Evolutionary conservation across 2,888 invertebrate species (phyloP).

Genomic region (Drosophila anceps): DNA sequence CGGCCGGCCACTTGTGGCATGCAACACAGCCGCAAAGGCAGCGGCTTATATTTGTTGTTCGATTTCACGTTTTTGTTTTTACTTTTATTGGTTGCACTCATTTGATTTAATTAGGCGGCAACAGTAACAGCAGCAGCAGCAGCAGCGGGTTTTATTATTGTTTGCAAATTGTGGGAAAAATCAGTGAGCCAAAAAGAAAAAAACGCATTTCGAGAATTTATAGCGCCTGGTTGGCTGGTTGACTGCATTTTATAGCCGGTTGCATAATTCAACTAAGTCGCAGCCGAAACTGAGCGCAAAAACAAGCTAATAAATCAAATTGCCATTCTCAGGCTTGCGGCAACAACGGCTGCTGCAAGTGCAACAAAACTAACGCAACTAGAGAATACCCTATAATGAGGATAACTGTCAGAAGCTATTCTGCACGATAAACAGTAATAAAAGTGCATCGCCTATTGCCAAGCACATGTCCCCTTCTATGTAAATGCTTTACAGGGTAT

Average conservation of each 20-base stretch:
- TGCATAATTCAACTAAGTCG: conserved; percentile 67
- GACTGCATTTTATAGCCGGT: conserved; percentile 70
- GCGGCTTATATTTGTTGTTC: conserved; percentile 16
- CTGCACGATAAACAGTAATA: background rate
- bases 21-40: conserved; percentile 35
- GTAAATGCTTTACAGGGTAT: conserved; percentile 38
- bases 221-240: conserved; percentile 54
- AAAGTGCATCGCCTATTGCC: background rate
- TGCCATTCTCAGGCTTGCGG: conserved; percentile 76
- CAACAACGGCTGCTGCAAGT: conserved; percentile 68
- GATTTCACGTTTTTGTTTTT: conserved; percentile 38
- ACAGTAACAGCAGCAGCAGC: conserved; percentile 36
- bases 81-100: conserved; percentile 62
- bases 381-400: conserved; percentile 16
- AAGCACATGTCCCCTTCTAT: background rate
- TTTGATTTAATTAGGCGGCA: conserved; percentile 71
- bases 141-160: conserved; percentile 71
- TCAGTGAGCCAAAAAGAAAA: conserved; percentile 53
- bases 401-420: background rate
- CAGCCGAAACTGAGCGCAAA: conserved; percentile 59
- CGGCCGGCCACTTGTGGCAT: conserved; percentile 74
- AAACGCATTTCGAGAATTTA: conserved; percentile 67
- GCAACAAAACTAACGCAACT: conserved; percentile 23
- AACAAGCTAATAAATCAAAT: conserved; percentile 78
- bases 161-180: conserved; percentile 82